Evolutionary conservation across 2,888 invertebrate genomes (phyloP).

Genomic region (Phortica okadai): DNA sequence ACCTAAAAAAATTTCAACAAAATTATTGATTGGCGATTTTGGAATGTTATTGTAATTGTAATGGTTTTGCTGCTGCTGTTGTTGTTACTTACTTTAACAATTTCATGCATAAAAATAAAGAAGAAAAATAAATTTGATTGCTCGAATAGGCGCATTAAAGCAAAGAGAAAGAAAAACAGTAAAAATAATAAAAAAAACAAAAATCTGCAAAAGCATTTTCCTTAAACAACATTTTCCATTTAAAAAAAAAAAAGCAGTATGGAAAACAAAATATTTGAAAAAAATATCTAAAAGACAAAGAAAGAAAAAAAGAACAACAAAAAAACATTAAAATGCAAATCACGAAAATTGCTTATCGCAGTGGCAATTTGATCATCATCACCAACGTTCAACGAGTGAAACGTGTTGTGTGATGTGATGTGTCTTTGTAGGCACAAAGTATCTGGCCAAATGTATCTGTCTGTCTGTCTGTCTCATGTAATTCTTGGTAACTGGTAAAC

Average conservation of each 20-base stretch:
- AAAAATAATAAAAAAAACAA: background rate
- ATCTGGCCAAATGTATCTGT: constrained; percentile 8
- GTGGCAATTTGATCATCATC: constrained; percentile 36
- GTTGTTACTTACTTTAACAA: background rate
- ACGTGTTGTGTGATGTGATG: background rate
- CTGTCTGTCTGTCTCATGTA: constrained; percentile 1
- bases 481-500: constrained; percentile 28
- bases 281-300: background rate
- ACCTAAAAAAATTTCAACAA: background rate
- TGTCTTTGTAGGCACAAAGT: constrained; percentile 4
- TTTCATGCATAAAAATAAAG: background rate
- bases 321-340: constrained; percentile 37
- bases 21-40: constrained; percentile 10
- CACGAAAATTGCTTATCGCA: constrained; percentile 39
- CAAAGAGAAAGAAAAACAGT: background rate
- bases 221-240: constrained; percentile 21
- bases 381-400: constrained; percentile 13
- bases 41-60: background rate
- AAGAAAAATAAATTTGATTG: background rate
- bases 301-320: background rate
- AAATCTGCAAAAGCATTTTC: constrained; percentile 4
- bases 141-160: background rate
- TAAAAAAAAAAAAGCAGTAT: background rate
- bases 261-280: background rate
- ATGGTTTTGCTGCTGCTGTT: background rate